phyloP scores from a whole-genome alignment of 2,797 vertebrate genomes.

The Rhinoraja longicauda region DNA sequence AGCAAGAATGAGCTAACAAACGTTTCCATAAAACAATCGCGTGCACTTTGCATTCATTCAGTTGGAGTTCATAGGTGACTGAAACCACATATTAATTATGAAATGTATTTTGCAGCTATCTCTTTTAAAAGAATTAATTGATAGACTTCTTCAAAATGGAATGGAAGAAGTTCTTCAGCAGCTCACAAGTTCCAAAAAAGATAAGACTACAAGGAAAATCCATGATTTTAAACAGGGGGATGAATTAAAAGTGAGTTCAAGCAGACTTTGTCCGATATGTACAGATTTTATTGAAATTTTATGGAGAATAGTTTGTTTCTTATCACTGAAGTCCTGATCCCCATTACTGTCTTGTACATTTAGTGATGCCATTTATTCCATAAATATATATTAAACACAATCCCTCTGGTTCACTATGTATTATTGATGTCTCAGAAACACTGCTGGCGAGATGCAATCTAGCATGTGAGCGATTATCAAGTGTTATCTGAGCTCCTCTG shows the following conservation, averaged over 20 bases:
- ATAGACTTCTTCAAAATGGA: conserved; percentile 66
- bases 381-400: background rate
- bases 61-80: background rate
- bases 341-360: background rate
- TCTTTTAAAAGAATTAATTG: conserved; percentile 72
- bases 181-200: conserved; percentile 50
- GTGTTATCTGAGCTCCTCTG: too few relatives aligned
- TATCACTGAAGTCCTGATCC: background rate
- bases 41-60: background rate
- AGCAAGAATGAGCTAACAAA: background rate
- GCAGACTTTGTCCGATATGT: background rate
- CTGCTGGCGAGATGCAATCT: too few relatives aligned
- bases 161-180: conserved; percentile 63
- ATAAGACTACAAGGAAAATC: conserved; percentile 50
- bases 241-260: conserved; percentile 52
- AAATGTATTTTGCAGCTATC: conserved; percentile 58
- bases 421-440: background rate
- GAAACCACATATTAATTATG: background rate
- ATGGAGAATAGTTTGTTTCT: background rate
- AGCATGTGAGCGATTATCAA: too few relatives aligned
- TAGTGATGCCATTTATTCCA: background rate
- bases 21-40: background rate
- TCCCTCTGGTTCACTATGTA: background rate
- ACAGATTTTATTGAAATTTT: background rate
- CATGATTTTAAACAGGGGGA: conserved; percentile 55